Evolutionary conservation across 2,797 vertebrate genomes (phyloP), one percentile per base, ranked within the genome.

Genomic region (Gallirallus australis): DNA sequence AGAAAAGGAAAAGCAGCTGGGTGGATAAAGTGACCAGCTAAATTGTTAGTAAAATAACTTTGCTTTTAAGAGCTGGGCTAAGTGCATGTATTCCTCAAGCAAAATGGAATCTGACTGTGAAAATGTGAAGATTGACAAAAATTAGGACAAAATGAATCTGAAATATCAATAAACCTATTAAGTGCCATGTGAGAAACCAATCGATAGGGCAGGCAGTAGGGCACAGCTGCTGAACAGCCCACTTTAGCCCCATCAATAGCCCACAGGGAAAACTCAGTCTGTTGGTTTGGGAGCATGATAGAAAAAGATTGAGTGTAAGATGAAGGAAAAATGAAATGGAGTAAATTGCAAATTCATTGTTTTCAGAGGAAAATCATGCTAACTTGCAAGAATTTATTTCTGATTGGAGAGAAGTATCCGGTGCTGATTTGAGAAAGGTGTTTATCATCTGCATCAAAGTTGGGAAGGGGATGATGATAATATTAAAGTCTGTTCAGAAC

Each of bases 101-200:
- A 91, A 94, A 91, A 88, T 79, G 86, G 68, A 89, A 71, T 68
- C 79, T 89, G 80, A 83, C 87, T 91, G 87, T 93, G 77, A 83
- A 97, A 95, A 95, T 35, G 69, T 48, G 73, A 76, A 91, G 80
- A 70, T 12, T 76, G 91, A 88, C 76, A 93, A 93, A 96, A 96
- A 94, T 93, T 66, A 76, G 77, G 70, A 84, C 66, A 66, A 94
- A 96, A 96, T 91, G 39, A 96, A 77, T 91, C 73, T 56, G 82
- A 94, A 97, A 95, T 94, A 96, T 96, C 96, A 96, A 97, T 96
- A 97, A 97, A 96, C 73, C 90, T 94, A 86, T 96, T 97, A 91
- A 95, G 33, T 86, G 30, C 42, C 77, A 53, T 79, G 87, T 88
- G 91, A 90, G 73, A 84, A 93, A 63, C 18, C 27, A 45, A 93